Evolutionary conservation across 2,797 vertebrate species (phyloP).

Genomic region (Crocodylus rhombifer): DNA sequence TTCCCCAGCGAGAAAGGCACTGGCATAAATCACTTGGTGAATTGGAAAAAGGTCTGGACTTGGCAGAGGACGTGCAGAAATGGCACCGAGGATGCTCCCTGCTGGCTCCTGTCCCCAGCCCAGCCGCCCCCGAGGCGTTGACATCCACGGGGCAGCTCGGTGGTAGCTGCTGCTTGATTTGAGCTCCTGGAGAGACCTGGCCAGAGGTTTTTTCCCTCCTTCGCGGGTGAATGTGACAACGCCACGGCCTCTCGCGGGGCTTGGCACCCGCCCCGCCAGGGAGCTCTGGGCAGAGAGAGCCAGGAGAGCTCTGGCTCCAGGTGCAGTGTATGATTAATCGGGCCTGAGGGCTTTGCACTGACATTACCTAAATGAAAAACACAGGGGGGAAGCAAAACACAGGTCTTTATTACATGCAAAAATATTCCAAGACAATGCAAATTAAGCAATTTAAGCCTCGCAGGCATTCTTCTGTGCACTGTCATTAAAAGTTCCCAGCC

Average conservation of each 20-base stretch:
- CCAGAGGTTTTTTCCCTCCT: neutral
- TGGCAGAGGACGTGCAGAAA: neutral
- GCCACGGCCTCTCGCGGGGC: rapidly evolving
- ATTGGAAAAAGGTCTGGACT: neutral
- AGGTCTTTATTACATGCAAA: slow-evolving; percentile 48
- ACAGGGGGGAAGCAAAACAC: rapidly evolving
- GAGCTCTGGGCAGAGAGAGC: neutral
- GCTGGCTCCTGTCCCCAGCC: neutral
- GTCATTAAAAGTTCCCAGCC: slow-evolving; percentile 29
- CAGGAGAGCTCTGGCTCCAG: neutral
- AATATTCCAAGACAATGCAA: slow-evolving; percentile 69
- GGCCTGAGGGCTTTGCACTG: neutral
- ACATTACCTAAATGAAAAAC: neutral
- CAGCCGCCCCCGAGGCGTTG: neutral
- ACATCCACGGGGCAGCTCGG: neutral
- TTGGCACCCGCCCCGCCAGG: rapidly evolving
- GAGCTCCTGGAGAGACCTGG: too few relatives aligned
- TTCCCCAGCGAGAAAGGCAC: neutral
- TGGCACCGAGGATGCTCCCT: neutral
- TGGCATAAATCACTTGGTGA: neutral
- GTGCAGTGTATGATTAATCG: rapidly evolving
- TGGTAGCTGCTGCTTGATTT: neutral
- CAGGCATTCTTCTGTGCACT: slow-evolving; percentile 41
- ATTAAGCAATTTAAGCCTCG: slow-evolving; percentile 59
- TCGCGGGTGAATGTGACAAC: neutral